phyloP scores from a whole-genome alignment of 1,140 invertebrate genomes.

The Schlechtendalia chinensis region DNA sequence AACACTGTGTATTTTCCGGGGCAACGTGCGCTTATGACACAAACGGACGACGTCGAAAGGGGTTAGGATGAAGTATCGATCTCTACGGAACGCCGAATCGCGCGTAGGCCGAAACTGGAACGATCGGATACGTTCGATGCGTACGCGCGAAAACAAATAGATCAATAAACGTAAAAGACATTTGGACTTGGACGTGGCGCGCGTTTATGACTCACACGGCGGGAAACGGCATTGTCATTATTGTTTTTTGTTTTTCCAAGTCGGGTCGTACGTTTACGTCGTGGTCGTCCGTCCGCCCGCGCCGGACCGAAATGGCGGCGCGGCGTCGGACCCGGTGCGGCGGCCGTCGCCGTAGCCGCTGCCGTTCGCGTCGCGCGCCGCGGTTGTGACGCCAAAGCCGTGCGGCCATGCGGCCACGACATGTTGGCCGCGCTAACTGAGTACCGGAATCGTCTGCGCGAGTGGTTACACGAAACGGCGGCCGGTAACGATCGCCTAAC shows the following conservation, averaged over 20 bases:
- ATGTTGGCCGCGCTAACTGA: slow-evolving; percentile 31
- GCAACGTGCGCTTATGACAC: no score
- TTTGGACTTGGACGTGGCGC: not conserved
- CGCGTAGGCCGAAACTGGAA: no score
- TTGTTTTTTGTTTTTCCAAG: not conserved
- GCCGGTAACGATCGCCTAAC: not conserved
- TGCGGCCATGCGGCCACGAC: slow-evolving; percentile 29
- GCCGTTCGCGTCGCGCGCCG: not conserved
- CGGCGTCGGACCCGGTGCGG: not conserved
- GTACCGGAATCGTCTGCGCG: slow-evolving; percentile 26
- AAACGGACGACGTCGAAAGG: no score
- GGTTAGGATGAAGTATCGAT: no score
- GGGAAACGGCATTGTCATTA: no score
- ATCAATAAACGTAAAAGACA: not conserved
- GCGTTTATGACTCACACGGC: not conserved
- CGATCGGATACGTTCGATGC: no score
- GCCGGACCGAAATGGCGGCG: not conserved
- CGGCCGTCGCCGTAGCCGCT: not conserved
- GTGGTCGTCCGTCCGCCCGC: no score
- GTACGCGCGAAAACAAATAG: no score
- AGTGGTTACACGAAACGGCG: not conserved
- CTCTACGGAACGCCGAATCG: no score
- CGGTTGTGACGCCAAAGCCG: slow-evolving; percentile 38
- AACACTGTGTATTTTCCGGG: no score
- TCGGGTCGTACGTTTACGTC: not conserved